Base-by-base conservation (phyloP, 2,797 vertebrate genomes). In the Halcyon chelicuti region DNA sequence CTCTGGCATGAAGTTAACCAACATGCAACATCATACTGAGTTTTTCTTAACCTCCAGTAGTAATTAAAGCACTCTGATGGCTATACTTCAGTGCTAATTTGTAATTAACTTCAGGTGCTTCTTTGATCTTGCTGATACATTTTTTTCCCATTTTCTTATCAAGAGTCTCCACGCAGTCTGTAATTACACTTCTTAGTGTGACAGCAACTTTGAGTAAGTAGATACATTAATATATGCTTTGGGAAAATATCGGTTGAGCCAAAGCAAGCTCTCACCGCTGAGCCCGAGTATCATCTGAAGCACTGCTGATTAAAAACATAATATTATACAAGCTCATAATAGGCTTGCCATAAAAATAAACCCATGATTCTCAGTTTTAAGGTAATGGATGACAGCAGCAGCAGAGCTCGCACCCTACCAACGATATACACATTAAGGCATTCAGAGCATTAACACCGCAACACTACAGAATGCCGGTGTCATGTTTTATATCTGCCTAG, bases 41-140 rank as follows among this genome's bases (percentile, higher is more conserved):
- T 3, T 47, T 68, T 82, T 84, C 88, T 86, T 61, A 94, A 88
- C 40, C 39, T 77, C 26, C 63, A 86, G 35, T 51, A 93, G 85
- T 81, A 94, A 95, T 94, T 90, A 78, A 83, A 77, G 65, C 29
- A 73, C 85, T 94, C 96, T 88, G 74, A 88, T 16, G 11, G 44
- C 71, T 94, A 67, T 52, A 85, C 49, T 96, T 96, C 81, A 91
- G 76, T 87, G 62, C 57, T 96, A 91, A 96, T 96, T 96, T 88
- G 71, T 96, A 95, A 97, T 97, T 97, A 97, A 94, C 76, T 89
- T 97, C 90, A 96, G 94, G 86, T 95, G 75, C 71, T 94, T 93
- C 81, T 97, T 97, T 96, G 94, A 97, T 97, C 92, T 76, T 87
- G 44, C 71, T 72, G 78, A 96, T 96, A 33, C 10, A 37, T n/a